Base-by-base conservation (phyloP, 2,113 vertebrate genomes). In the Seriola aureovittata region DNA sequence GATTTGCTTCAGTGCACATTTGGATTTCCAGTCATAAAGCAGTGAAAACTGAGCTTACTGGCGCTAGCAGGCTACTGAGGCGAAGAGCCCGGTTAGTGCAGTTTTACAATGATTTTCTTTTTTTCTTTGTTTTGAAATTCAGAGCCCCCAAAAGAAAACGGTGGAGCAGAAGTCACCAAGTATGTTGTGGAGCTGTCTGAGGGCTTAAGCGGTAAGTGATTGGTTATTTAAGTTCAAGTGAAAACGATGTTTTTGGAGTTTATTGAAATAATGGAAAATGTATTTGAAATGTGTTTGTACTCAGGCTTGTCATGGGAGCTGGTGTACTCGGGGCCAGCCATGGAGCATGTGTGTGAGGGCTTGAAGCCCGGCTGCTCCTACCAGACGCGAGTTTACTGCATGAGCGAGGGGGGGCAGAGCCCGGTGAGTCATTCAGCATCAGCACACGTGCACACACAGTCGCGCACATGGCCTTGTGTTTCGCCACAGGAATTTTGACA, bases 331-430 rank as follows among this genome's bases (percentile, higher is more conserved):
- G 98, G 98, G n/a, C 88, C 95, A 8, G 91, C 95, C 0, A 88
- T 92, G 85, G 98, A 99, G 83, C 95, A 97, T n/a, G 89, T 96
- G 83, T 99, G 97, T 92, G 97, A 97, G 78, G 96, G 96, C 17
- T 94, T 99, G 63, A 97, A 94, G 89, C 97, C 98, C 0, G 98
- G 98, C 86, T 96, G 91, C 86, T 95, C 92, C 73, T 99, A 99
- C 91, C 96, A 96, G 71, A 93, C 96, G 44, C 94, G 96, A 80
- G 95, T 98, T 4, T 97, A 96, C 90, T 99, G 98, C 85, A n/a
- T 95, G 81, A 98, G 96, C 85, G 97, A 97, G 85, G 97, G 98
- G 92, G 98, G 98, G 84, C 96, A 98, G 94, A 99, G 98, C 95
- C 95, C 81, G 94, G 98, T 99, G 96, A 96, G 94, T 86, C 54